Base-by-base conservation (phyloP, 1,140 invertebrate species). In the Potamilus streckersoni region DNA sequence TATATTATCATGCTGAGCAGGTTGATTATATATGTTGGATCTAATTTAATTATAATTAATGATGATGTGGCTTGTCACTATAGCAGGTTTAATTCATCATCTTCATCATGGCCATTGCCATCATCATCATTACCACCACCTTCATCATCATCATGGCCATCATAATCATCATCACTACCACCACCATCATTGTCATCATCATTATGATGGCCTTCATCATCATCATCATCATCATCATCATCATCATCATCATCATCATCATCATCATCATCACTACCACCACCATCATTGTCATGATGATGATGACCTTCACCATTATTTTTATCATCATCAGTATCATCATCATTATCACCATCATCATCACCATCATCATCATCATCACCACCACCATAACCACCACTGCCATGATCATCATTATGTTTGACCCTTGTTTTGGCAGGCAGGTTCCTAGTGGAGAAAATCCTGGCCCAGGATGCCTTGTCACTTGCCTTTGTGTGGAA, bases 401-500 rank as follows among this genome's bases (percentile, higher is more conserved):
- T 3, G 2, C 17, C 60, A 61, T 20, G 17, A 19, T 17, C 0
- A 19, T 19, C 17, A 61, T 61, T 20, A 61, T 17, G 55, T 71
- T 16, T 38, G 17, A 23, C 56, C 80, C 59, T n/a, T 27, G 20
- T 70, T 56, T 73, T 78, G 84, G 59, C 78, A 82, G 92, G 92
- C 27, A 84, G 91, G 81, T 92, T 89, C 82, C 85, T 93, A 15
- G 86, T 89, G 31, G 75, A 90, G 23, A 81, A 81, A 69, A 84
- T 90, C 55, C 82, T 92, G 57, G 69, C 72, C 68, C 78, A 87
- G 59, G 72, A 77, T 57, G 74, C 90, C 57, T 82, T 92, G 57
- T 85, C 90, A 74, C 78, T 93, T 6, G 89, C 87, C 5, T 92
- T 92, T 81, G 90, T 93, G 8, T 93, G 92, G 92, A 93, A 93